Evolutionary conservation across 2,888 invertebrate genomes (phyloP), one percentile per base, ranked within the genome.

Genomic region (Spodoptera exigua): DNA sequence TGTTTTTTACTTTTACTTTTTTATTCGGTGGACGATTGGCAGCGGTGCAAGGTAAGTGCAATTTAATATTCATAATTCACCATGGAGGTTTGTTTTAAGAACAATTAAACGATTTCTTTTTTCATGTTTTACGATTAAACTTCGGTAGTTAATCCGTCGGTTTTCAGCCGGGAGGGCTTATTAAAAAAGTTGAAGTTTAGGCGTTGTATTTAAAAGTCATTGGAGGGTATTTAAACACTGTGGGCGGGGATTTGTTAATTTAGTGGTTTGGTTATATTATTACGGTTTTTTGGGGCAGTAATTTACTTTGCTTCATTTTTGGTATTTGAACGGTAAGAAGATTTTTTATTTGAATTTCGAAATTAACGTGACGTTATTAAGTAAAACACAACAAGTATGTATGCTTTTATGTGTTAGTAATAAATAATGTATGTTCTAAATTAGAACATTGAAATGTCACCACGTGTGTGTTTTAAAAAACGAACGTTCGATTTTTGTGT

Each of bases 131-230:
- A 88, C 78, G 78, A 78, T 64, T 67, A 74, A 89, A 90, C 83
- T 89, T 90, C 41, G 73, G 80, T 83, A 80, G 84, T 89, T 89
- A 88, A 87, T 87, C 84, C 82, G 70, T 65, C 53, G 78, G 64
- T 72, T 80, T 78, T 71, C 79, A 75, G 62, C 60, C 47, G 69
- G 70, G 80, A 70, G 61, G 82, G 82, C 80, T 88, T 90, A 91
- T 91, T 90, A 90, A 90, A 91, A 91, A 91, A 90, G 89, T 91
- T 88, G 49, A 79, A 83, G 81, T 79, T 84, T 75, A 68, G 78
- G 61, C 78, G 75, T 79, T 64, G 73, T 82, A 79, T 85, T 86
- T 85, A 83, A 88, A 80, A 84, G 82, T 76, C 75, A 78, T 84
- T 74, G 73, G 78, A 64, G 79, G 74, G 74, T 76, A 74, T 85